Conservation (phyloP, 2,113 vertebrate species). For the Gambusia holbrooki region DNA sequence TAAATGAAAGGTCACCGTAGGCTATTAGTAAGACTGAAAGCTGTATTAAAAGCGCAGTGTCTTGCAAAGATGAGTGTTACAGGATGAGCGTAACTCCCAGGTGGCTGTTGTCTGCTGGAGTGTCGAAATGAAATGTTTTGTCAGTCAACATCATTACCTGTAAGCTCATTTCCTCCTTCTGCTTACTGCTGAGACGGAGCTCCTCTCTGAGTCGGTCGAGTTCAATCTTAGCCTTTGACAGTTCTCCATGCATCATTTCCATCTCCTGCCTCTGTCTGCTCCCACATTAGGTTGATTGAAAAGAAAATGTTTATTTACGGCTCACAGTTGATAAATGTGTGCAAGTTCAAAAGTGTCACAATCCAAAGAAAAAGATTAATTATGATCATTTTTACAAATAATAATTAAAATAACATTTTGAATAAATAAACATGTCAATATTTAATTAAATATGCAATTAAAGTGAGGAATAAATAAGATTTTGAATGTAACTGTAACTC, state of each 20-base stretch:
- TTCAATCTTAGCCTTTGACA: slow-evolving; percentile 63
- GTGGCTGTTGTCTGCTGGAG: slow-evolving; percentile 21
- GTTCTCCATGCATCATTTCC: slow-evolving; percentile 63
- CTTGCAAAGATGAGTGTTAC: slow-evolving; percentile 15
- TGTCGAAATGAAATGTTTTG: slow-evolving; percentile 55
- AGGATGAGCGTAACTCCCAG: slow-evolving; percentile 22
- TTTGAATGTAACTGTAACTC: background rate
- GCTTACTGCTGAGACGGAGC: slow-evolving; percentile 53
- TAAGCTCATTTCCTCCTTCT: slow-evolving; percentile 57
- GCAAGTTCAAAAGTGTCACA: background rate
- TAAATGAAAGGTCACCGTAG: background rate
- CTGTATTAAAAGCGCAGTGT: slow-evolving; percentile 10
- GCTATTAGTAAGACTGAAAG: slow-evolving; percentile 9
- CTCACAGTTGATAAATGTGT: background rate
- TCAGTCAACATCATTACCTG: slow-evolving; percentile 66
- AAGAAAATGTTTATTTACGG: background rate
- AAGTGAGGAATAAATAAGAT: background rate
- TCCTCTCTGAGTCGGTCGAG: slow-evolving; percentile 54
- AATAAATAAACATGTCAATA: background rate
- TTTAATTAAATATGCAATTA: background rate
- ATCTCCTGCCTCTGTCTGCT: slow-evolving; percentile 70
- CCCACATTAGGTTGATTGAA: slow-evolving; percentile 1
- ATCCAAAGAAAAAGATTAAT: no score
- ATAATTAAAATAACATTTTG: background rate
- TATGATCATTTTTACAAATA: no score